Base-by-base conservation (phyloP, 2,888 invertebrate species). In the Macropis europaea region DNA sequence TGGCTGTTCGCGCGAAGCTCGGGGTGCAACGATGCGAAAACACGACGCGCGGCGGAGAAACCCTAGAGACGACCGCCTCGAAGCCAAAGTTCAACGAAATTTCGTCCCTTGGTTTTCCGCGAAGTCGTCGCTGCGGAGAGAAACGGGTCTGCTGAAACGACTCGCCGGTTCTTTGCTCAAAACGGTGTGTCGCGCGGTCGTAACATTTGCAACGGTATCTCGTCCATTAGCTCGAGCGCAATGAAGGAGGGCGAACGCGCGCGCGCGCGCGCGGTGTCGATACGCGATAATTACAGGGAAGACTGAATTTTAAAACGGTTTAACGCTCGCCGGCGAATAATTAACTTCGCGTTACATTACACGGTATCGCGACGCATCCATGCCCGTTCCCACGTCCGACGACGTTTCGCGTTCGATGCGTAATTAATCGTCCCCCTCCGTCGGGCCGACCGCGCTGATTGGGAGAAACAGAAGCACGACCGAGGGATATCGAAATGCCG, bases 371-470 rank as follows among this genome's bases (percentile, higher is more conserved):
- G 28, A 66, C 54, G 43, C 38, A 52, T 32, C 30, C 30, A 36
- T 48, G 22, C 48, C 38, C 47, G 47, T 61, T 50, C 43, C 56
- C 53, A 56, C 40, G 30, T 34, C 52, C 26, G 19, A 50, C 59
- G 32, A 64, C 60, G 43, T 63, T 64, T 71, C 53, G 22, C 66
- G 52, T 66, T 67, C 72, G 63, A 68, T 53, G 57, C 38, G 76
- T 64, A 75, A 77, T 76, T 69, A 76, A 77, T 76, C 71, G n/a
- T 60, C 59, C 52, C 59, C 57, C 43, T 24, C 32, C 42, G 34
- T 24, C 52, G 47, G 6, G 5, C 1, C 24, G 32, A 32, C 26
- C 15, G 3, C 28, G n/a, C n/a, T n/a, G 30, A 28, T 2, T 0
- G 24, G 1, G 32, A 17, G 43, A 5, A 9, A 47, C 7, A 22